Percentiles rank a stretch among this genome's conserved stretches.
phyloP scores from a whole-genome alignment of 2,113 vertebrate species.

The Struthio camelus region DNA sequence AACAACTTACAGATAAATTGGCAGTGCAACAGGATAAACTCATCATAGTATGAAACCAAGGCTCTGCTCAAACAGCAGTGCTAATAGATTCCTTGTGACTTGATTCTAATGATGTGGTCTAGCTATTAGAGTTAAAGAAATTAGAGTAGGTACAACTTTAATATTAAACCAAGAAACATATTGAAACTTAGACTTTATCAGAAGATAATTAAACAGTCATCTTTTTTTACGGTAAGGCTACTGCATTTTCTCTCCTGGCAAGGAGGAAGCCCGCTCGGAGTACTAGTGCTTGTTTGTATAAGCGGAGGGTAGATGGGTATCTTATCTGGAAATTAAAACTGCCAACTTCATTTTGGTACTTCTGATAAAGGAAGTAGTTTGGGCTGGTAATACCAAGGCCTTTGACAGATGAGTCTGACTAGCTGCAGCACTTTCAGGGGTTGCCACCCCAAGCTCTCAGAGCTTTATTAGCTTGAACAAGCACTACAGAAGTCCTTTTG shows the following conservation, averaged over 20 bases:
- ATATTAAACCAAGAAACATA: conserved; percentile 6
- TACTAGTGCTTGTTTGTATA: not conserved
- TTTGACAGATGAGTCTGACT: not conserved
- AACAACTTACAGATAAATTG: conserved; percentile 1
- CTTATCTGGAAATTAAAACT: not conserved
- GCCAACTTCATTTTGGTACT: not conserved
- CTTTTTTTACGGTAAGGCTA: conserved; percentile 44
- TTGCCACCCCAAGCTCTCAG: not conserved
- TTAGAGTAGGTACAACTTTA: not conserved
- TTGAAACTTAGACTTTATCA: conserved; percentile 1
- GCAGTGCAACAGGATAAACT: not conserved
- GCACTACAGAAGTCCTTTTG: not conserved
- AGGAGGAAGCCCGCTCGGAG: not conserved
- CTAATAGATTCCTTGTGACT: not conserved
- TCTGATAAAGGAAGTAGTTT: not conserved
- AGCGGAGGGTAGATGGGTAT: not conserved
- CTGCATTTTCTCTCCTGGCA: not conserved
- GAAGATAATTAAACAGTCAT: not conserved
- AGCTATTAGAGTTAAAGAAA: not conserved
- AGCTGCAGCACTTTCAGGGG: not conserved
- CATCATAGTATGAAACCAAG: not conserved
- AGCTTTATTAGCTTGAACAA: not conserved
- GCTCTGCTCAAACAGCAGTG: not conserved
- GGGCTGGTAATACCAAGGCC: not conserved
- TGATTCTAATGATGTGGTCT: not conserved